Evolutionary conservation across 2,888 invertebrate species (phyloP).

Genomic region (Drosophila acutilabella): DNA sequence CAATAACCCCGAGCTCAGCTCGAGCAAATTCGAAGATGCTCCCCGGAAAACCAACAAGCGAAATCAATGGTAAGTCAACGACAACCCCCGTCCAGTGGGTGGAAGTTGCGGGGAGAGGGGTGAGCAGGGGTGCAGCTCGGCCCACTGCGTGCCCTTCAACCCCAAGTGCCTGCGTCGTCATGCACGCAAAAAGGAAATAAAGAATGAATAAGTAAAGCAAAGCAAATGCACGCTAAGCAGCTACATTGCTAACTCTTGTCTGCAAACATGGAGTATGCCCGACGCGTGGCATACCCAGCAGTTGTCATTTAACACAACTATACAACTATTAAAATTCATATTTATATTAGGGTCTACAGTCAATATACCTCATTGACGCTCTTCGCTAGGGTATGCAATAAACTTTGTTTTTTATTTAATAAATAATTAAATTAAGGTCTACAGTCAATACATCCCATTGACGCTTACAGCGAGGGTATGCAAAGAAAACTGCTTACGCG

Average conservation of each 20-base stretch:
- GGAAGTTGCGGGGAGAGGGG: neutral
- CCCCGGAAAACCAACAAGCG: conserved; percentile 45
- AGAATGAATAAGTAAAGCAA: conserved; percentile 32
- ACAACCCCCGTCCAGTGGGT: neutral
- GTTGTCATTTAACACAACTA: neutral
- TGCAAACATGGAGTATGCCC: neutral
- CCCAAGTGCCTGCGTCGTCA: neutral
- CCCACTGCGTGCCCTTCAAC: no score
- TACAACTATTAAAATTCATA: no score
- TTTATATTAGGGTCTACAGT: no score
- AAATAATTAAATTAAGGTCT: no score
- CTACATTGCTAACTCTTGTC: conserved; percentile 1
- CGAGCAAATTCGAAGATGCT: conserved; percentile 5
- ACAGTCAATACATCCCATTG: neutral
- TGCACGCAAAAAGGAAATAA: conserved; percentile 38
- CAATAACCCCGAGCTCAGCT: conserved; percentile 25
- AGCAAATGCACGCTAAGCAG: conserved; percentile 28
- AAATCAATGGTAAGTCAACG: conserved; percentile 55
- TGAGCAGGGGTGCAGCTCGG: no score
- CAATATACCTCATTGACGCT: neutral
- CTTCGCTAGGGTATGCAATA: conserved; percentile 20
- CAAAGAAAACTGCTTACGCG: conserved; percentile 55
- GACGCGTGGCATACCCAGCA: conserved; percentile 2
- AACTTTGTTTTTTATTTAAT: no score
- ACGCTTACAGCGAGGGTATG: conserved; percentile 16